phyloP scores from a whole-genome alignment of 1,140 invertebrate species.

The Ylistrum balloti region DNA sequence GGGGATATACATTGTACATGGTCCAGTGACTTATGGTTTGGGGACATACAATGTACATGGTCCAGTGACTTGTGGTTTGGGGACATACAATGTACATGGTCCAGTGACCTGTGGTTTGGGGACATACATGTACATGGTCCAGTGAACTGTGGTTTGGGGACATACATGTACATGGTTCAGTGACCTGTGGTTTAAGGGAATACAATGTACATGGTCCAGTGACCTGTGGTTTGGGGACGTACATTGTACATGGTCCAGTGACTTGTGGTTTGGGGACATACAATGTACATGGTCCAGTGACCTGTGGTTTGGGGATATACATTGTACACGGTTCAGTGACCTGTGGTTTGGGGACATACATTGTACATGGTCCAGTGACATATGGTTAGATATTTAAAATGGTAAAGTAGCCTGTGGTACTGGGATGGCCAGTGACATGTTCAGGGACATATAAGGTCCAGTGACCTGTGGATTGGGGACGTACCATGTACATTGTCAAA shows the following conservation, averaged over 20 bases:
- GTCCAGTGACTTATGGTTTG: not conserved
- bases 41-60: not conserved
- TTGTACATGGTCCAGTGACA: not conserved
- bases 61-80: not conserved
- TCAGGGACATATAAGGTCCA: too few species aligned
- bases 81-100: not conserved
- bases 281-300: not conserved
- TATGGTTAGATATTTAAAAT: not conserved
- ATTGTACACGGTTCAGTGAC: too few species aligned
- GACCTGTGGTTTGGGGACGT: too few species aligned
- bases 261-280: not conserved
- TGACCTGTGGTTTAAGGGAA: not conserved
- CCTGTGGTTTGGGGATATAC: not conserved
- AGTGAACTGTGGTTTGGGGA: not conserved
- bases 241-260: too few species aligned
- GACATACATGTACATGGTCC: not conserved
- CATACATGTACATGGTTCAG: not conserved
- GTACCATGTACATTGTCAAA: not conserved
- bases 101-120: not conserved
- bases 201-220: too few species aligned
- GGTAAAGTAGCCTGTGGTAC: not conserved
- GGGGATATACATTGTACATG: not conserved
- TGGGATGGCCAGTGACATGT: too few species aligned
- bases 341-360: not conserved
- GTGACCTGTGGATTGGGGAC: not conserved